phyloP scores from a whole-genome alignment of 2,113 vertebrate species.

The Dicrurus megarhynchus region DNA sequence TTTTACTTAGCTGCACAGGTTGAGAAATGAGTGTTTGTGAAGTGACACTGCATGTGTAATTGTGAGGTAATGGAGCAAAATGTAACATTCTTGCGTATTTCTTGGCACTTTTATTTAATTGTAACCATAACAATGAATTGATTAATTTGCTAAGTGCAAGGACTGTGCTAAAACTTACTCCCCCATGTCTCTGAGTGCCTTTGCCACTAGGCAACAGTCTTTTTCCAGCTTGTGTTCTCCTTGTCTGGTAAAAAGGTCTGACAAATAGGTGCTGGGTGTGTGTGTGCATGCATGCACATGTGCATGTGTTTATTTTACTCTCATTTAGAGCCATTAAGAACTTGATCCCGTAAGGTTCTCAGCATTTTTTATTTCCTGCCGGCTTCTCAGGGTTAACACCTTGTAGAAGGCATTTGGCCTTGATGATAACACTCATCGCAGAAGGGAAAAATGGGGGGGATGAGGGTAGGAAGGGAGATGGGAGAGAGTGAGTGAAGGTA shows the following conservation, averaged over 20 bases:
- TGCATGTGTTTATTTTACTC: slow-evolving; percentile 44
- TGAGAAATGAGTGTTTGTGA: neutral
- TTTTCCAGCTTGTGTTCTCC: neutral
- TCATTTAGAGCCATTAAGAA: slow-evolving; percentile 56
- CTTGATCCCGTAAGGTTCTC: slow-evolving; percentile 7
- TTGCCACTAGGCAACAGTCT: neutral
- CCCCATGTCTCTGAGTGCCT: neutral
- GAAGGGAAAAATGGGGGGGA: neutral
- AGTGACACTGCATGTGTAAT: neutral
- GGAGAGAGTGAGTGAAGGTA: neutral
- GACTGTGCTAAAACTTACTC: neutral
- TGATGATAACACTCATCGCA: neutral
- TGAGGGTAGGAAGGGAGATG: neutral
- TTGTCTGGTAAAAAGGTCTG: slow-evolving; percentile 18
- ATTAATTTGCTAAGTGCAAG: neutral
- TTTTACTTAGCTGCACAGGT: neutral
- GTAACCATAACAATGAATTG: neutral
- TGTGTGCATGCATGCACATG: slow-evolving; percentile 40
- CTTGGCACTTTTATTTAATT: neutral
- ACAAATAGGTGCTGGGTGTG: slow-evolving; percentile 37
- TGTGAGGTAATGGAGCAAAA: neutral
- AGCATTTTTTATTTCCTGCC: slow-evolving; percentile 26
- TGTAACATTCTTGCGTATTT: neutral
- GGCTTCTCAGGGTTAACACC: neutral
- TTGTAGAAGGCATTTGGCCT: neutral